These are phyloP conservation scores for Dione vanillae DNA, from an alignment of 2,888 invertebrate genomes.

Conservation along the genomic window DNA sequence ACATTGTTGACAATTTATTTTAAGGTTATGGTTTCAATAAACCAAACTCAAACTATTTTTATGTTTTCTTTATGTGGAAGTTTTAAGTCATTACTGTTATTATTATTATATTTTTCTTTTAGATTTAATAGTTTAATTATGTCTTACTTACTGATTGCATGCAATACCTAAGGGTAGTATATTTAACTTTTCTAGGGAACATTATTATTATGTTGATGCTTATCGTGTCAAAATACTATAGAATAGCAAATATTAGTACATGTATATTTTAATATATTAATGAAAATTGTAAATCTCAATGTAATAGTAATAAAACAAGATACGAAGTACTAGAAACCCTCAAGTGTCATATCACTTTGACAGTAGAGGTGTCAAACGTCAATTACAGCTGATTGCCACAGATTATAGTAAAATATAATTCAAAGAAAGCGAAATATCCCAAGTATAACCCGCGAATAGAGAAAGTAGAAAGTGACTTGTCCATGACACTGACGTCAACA, in stretches of 20 bases:
- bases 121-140: not conserved
- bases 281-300: not conserved
- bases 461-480: constrained; percentile 15
- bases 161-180: constrained; percentile 16
- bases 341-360: too few species aligned
- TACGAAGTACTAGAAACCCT: not conserved
- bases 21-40: not conserved
- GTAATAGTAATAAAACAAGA: not conserved
- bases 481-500: constrained; percentile 30
- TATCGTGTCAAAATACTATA: not conserved
- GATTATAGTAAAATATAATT: not conserved
- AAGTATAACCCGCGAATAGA: constrained; percentile 8
- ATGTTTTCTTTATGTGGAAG: not conserved
- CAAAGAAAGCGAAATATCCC: constrained; percentile 11
- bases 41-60: not conserved
- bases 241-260: not conserved
- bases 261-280: not conserved
- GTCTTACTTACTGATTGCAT: constrained; percentile 38
- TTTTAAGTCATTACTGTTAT: too few species aligned
- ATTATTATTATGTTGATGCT: constrained; percentile 18
- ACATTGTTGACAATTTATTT: not conserved
- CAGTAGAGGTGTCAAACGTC: too few species aligned
- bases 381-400: constrained; percentile 22
- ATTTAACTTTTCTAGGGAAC: constrained; percentile 25
- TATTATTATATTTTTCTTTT: too few species aligned